Conservation (phyloP, 2,888 invertebrate genomes). For the Aradus depressus region DNA sequence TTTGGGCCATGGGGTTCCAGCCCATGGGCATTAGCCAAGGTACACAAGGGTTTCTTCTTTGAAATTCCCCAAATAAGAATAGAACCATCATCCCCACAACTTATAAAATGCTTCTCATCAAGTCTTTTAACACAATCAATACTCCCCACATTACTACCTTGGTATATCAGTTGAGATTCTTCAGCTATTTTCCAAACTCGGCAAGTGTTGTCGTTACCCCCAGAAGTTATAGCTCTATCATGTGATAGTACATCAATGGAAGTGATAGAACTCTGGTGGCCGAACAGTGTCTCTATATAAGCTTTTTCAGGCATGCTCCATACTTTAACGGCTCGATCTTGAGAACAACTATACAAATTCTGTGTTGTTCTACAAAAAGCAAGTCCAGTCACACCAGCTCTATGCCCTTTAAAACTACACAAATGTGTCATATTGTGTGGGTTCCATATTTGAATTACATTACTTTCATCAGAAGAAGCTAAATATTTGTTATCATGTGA, state of each 20-base stretch:
- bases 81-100: slow-evolving; percentile 82
- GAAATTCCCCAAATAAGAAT: slow-evolving; percentile 70
- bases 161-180: slow-evolving; percentile 91
- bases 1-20: slow-evolving; percentile 49
- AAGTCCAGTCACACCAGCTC: slow-evolving; percentile 60
- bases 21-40: slow-evolving; percentile 61
- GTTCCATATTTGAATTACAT: slow-evolving; percentile 72
- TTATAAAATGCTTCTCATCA: slow-evolving; percentile 87
- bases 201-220: slow-evolving; percentile 75
- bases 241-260: slow-evolving; percentile 76
- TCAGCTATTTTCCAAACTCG: slow-evolving; percentile 95
- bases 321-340: slow-evolving; percentile 72
- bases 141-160: slow-evolving; percentile 67
- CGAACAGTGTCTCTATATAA: slow-evolving; percentile 89
- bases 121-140: slow-evolving; percentile 82
- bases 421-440: slow-evolving; percentile 61
- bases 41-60: slow-evolving; percentile 75
- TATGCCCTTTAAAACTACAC: slow-evolving; percentile 71
- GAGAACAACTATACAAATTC: slow-evolving; percentile 54
- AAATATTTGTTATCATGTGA: slow-evolving; percentile 34
- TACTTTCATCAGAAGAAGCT: slow-evolving; percentile 55
- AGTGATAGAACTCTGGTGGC: slow-evolving; percentile 79
- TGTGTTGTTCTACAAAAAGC: slow-evolving; percentile 77
- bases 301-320: slow-evolving; percentile 96
- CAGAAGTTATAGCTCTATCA: slow-evolving; percentile 79